Conservation (phyloP, 2,888 invertebrate genomes). For the Drosophila paracracens region DNA sequence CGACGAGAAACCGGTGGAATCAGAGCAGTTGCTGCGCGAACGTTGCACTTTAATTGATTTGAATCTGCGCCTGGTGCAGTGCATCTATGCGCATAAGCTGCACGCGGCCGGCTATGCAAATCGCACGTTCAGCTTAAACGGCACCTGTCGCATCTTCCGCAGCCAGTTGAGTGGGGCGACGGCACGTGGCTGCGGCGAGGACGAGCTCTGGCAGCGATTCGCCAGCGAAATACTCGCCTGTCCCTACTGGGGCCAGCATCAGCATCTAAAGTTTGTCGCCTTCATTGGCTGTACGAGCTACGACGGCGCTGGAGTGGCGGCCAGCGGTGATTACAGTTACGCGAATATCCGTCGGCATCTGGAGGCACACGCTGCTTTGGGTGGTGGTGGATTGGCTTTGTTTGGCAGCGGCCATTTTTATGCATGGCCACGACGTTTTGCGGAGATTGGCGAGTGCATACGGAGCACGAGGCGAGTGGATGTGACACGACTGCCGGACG, state of each 20-base stretch:
- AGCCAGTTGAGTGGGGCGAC: conserved; percentile 89
- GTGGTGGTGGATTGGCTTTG: conserved; percentile 95
- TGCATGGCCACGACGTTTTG: conserved; percentile 92
- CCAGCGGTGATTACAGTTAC: conserved; percentile 88
- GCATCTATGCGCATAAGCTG: conserved; percentile 94
- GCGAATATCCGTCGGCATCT: conserved; percentile 89
- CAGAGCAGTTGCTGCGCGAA: conserved; percentile 84
- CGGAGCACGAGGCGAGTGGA: conserved; percentile 88
- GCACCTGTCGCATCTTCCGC: conserved; percentile 90
- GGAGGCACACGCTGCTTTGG: conserved; percentile 94
- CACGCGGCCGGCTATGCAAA: conserved; percentile 89
- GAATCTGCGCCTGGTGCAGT: conserved; percentile 92
- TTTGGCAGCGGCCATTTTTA: conserved; percentile 96
- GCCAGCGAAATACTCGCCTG: conserved; percentile 94
- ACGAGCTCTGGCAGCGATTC: conserved; percentile 92
- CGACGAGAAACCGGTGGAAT: conserved; percentile 85
- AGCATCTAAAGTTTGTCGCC: conserved; percentile 91
- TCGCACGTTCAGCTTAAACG: conserved; percentile 93
- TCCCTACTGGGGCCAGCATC: conserved; percentile 84
- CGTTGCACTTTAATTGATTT: conserved; percentile 91
- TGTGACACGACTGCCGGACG: conserved; percentile 92
- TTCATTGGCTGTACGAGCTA: conserved; percentile 95
- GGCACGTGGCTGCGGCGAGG: conserved; percentile 90
- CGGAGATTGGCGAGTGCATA: conserved; percentile 87
- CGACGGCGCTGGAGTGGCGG: conserved; percentile 87